Evolutionary conservation across 2,888 invertebrate species (phyloP), one percentile per base, ranked within the genome.

Genomic region (Operophtera brumata): DNA sequence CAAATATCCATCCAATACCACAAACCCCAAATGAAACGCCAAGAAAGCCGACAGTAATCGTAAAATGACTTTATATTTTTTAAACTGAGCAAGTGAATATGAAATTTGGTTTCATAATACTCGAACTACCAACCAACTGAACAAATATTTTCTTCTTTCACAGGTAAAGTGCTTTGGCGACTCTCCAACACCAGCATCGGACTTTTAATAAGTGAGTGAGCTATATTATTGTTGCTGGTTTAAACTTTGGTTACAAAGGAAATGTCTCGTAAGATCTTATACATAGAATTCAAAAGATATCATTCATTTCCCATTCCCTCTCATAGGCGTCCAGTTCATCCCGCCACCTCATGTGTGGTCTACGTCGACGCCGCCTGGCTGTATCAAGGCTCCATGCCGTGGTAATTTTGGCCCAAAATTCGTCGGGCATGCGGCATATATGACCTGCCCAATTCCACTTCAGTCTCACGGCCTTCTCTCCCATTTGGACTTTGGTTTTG

Each of bases 131-230:
- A 53, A 57, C 48, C 43, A 42, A 59, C 53, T 62, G 60, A 61
- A 58, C 65, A 65, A 69, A 66, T 66, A 67, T 69, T 66, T 67
- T 66, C 66, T 64, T 64, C 61, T 62, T 64, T 69, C 64, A 36
- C 71, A 71, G 70, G 71, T 71, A 66, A 65, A 61, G 59, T 55
- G 61, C 56, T 61, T 61, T 73, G 73, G 69, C 70, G 25, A 5
- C 11, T 13, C 42, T 59, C 70, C 70, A 70, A 56, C 51, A 46
- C 47, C 65, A 20, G 20, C 20, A 62, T 57, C 61, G 39, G 52
- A 56, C 63, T 64, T 70, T 20, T 71, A 71, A 73, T 74, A 73
- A 74, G 70, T 75, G 65, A 71, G 72, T 71, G 61, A 67, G 65
- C 67, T 75, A 71, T 69, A 66, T 58, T 9, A 30, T 9, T 61